Base-by-base conservation (phyloP, 2,113 vertebrate species). In the Nothobranchius kuhntae region DNA sequence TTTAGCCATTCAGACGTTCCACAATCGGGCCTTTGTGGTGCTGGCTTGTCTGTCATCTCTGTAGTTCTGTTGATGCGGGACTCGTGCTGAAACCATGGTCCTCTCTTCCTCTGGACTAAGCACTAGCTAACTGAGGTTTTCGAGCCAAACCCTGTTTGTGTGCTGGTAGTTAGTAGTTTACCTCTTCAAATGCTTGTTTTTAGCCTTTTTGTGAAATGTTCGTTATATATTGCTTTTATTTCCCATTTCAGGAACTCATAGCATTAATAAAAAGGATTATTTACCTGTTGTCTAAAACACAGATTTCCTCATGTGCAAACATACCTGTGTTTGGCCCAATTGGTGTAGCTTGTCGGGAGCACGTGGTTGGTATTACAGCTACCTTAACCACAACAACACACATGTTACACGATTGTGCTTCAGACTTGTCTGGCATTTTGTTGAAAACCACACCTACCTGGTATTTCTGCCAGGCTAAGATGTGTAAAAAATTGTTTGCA, bases 51-150 rank as follows among this genome's bases (percentile, higher is more conserved):
- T 89, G 82, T 93, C 90, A 77, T 86, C 87, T 78, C 78, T 47
- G 86, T 81, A 85, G 84, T 92, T 90, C 82, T 90, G 88, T 86
- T 88, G 89, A 91, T 88, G 84, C 53, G 80, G 79, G 74, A 76
- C 88, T 84, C 70, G 78, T 85, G 87, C 84, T 83, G 81, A 83
- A 86, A 90, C 81, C 73, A 65, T 69, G 71, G 63, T 69, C 75
- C 47, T 71, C 73, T 86, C 75, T 53, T 89, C 83, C 84, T 77
- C 77, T 57, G 73, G 79, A 67, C 80, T 86, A 90, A 92, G 77
- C 59, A 76, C 75, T 71, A 81, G 81, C 89, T 93, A 92, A 93
- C 92, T 92, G 92, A 90, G 89, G 91, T 82, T 87, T 89, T 91
- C 83, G 74, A 87, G 77, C 68, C 75, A 81, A 80, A 88, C 91